Conservation (phyloP, 2,888 invertebrate species). For the Caenorhabditis angaria region DNA sequence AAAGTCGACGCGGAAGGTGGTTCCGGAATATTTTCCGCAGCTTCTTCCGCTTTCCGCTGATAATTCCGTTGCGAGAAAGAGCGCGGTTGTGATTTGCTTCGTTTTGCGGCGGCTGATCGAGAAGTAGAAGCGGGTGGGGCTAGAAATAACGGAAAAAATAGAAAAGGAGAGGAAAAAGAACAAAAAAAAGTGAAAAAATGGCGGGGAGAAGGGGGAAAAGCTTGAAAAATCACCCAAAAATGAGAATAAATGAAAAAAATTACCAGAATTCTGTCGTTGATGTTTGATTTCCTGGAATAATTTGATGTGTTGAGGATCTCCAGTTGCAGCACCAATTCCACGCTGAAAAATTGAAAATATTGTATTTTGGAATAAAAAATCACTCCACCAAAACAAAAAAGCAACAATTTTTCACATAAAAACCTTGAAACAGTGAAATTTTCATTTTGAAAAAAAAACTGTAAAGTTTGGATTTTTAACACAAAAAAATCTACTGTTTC, state of each 20-base stretch:
- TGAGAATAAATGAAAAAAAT: slow-evolving; percentile 1
- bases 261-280: slow-evolving; percentile 75
- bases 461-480: no score
- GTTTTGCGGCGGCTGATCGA: slow-evolving; percentile 22
- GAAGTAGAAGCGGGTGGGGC: slow-evolving; percentile 36
- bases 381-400: no score
- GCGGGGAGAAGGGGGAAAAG: neutral
- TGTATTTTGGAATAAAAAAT: no score
- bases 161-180: slow-evolving; percentile 13
- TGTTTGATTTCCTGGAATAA: slow-evolving; percentile 90
- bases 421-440: neutral
- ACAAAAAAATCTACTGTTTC: no score
- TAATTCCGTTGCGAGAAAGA: slow-evolving; percentile 37
- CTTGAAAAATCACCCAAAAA: neutral
- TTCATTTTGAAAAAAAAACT: no score
- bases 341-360: slow-evolving; percentile 77
- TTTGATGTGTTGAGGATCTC: slow-evolving; percentile 89
- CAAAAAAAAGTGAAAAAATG: slow-evolving; percentile 1
- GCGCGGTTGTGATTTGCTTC: slow-evolving; percentile 42
- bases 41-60: slow-evolving; percentile 21
- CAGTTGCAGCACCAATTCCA: slow-evolving; percentile 56
- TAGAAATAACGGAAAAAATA: slow-evolving; percentile 19
- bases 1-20: slow-evolving; percentile 3
- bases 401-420: neutral
- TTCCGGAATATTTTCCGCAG: slow-evolving; percentile 10